A percentile compares a stretch with the other conserved stretches of the same genome.
These are phyloP conservation scores for Rhagium mordax DNA, from an alignment of 2,888 invertebrate genomes.

Conservation along the genomic window DNA sequence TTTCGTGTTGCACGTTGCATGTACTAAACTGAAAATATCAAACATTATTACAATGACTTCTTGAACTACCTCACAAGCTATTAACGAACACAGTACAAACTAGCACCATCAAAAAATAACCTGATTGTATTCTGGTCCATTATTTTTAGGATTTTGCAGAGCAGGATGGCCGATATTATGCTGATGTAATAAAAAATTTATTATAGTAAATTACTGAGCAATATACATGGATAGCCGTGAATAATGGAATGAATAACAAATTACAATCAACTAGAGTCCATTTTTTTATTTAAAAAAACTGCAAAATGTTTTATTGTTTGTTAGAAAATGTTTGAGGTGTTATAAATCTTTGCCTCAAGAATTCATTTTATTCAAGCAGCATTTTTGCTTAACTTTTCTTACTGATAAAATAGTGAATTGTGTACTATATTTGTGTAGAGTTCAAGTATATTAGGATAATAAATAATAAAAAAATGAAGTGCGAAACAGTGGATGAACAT, in stretches of 20 bases:
- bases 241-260: slow-evolving; percentile 14
- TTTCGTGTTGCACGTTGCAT: slow-evolving; percentile 44
- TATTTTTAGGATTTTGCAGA: slow-evolving; percentile 51
- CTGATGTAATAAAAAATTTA: slow-evolving; percentile 45
- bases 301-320: no score
- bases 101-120: slow-evolving; percentile 53
- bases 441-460: no score
- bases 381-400: no score
- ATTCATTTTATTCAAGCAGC: no score
- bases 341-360: no score
- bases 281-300: not conserved
- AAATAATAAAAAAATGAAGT: no score
- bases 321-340: no score
- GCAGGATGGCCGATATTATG: slow-evolving; percentile 53
- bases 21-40: slow-evolving; percentile 42
- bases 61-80: slow-evolving; percentile 48
- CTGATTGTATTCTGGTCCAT: slow-evolving; percentile 52
- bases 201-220: slow-evolving; percentile 12
- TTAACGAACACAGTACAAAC: slow-evolving; percentile 52
- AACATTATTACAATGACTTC: slow-evolving; percentile 39
- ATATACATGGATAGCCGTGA: slow-evolving; percentile 1
- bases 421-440: no score
- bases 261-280: not conserved
- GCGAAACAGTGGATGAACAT: no score
- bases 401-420: no score